Conservation (phyloP, 2,797 vertebrate species). For the Huso huso region DNA sequence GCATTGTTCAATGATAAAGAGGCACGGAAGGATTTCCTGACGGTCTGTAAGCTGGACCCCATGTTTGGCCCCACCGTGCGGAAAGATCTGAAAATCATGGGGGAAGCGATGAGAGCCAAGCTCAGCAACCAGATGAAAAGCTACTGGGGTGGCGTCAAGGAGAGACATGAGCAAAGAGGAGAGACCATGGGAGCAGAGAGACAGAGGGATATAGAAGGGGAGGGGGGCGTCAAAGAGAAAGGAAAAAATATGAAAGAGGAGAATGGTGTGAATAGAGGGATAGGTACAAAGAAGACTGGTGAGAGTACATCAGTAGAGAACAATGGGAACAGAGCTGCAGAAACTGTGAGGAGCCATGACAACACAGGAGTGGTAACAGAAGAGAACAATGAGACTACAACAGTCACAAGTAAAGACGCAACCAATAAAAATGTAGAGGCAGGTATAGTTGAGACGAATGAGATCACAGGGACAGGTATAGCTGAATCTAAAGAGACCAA, state of each 20-base stretch:
- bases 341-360: slow-evolving; percentile 18
- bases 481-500: slow-evolving; percentile 31
- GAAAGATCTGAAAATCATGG: slow-evolving; percentile 52
- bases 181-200: slow-evolving; percentile 19
- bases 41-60: slow-evolving; percentile 50
- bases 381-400: slow-evolving; percentile 10
- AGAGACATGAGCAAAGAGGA: slow-evolving; percentile 37
- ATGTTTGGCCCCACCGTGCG: slow-evolving; percentile 46
- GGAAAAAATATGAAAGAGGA: slow-evolving; percentile 16
- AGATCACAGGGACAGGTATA: slow-evolving; percentile 29
- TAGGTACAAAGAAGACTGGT: slow-evolving; percentile 26
- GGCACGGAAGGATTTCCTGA: slow-evolving; percentile 47
- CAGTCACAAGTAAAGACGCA: no score
- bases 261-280: slow-evolving; percentile 3
- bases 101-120: slow-evolving; percentile 35
- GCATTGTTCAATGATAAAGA: slow-evolving; percentile 50
- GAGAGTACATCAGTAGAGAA: slow-evolving; percentile 31
- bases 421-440: neutral
- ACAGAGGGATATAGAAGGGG: neutral
- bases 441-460: neutral
- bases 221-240: slow-evolving; percentile 30
- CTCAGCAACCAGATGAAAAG: slow-evolving; percentile 50
- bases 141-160: slow-evolving; percentile 45
- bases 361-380: slow-evolving; percentile 19
- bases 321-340: slow-evolving; percentile 36